These are phyloP conservation scores for Megamerina dolium DNA, from an alignment of 2,888 invertebrate genomes.

Conservation along the genomic window DNA sequence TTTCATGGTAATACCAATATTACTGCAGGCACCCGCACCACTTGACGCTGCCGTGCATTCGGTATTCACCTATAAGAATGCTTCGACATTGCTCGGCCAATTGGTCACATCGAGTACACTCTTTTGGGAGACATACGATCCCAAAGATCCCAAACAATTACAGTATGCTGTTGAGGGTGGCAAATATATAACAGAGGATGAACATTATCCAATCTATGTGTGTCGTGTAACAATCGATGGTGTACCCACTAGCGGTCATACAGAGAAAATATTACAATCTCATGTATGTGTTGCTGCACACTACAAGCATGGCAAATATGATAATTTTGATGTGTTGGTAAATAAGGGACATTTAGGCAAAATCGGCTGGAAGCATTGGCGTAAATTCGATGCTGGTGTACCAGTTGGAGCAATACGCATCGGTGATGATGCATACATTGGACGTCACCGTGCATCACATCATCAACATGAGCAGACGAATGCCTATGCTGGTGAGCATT, in stretches of 20 bases:
- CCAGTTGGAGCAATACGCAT: conserved; percentile 62
- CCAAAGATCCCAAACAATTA: conserved; percentile 51
- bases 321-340: conserved; percentile 65
- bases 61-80: conserved; percentile 39
- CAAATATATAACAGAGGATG: conserved; percentile 44
- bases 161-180: conserved; percentile 65
- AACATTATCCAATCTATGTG: conserved; percentile 58
- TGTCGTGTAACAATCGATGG: conserved; percentile 69
- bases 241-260: conserved; percentile 64
- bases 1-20: conserved; percentile 1
- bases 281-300: conserved; percentile 62
- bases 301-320: conserved; percentile 55
- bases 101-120: conserved; percentile 74
- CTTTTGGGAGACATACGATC: conserved; percentile 60
- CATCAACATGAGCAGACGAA: conserved; percentile 18
- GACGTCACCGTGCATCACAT: conserved; percentile 42
- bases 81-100: conserved; percentile 54
- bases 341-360: conserved; percentile 72
- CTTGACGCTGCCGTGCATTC: conserved; percentile 33
- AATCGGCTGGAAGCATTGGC: conserved; percentile 71
- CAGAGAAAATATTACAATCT: conserved; percentile 50
- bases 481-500: conserved; percentile 24
- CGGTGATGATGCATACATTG: conserved; percentile 50
- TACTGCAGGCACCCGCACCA: conserved; percentile 20
- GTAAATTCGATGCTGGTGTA: conserved; percentile 57